A percentile compares a stretch with the other conserved stretches of the same genome.
Conservation (phyloP, 1,140 invertebrate genomes). For the Spodoptera litura region DNA sequence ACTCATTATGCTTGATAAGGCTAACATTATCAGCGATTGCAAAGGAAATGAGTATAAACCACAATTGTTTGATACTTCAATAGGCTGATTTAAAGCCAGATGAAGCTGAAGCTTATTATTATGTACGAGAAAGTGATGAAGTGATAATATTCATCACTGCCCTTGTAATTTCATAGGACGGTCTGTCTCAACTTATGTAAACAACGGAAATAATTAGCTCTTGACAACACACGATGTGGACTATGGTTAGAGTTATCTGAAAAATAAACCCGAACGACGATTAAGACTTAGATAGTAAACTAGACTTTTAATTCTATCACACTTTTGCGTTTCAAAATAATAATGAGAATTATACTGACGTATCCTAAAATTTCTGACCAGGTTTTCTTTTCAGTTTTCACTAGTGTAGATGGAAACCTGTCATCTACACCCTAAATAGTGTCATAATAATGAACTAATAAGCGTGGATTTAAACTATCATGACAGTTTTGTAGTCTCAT, state of each 20-base stretch:
- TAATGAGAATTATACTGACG: too few relatives aligned
- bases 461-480: too few relatives aligned
- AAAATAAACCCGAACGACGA: neutral
- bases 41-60: conserved; percentile 10
- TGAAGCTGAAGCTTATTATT: neutral
- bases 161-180: neutral
- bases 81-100: neutral
- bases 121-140: neutral
- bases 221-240: neutral
- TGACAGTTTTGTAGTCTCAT: too few relatives aligned
- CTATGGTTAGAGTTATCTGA: neutral
- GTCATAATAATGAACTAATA: too few relatives aligned
- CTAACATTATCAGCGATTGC: neutral
- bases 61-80: conserved; percentile 10
- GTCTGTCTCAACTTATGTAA: neutral
- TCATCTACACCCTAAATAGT: too few relatives aligned
- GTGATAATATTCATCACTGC: neutral
- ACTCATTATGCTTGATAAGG: neutral
- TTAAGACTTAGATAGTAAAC: neutral
- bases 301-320: neutral
- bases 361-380: too few relatives aligned
- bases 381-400: too few relatives aligned
- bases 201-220: conserved; percentile 18
- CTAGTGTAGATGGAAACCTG: too few relatives aligned
- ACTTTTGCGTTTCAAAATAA: neutral